A percentile compares a stretch with the other conserved stretches of the same genome.
phyloP scores from a whole-genome alignment of 2,888 invertebrate genomes.

The Ophion slaviceki region DNA sequence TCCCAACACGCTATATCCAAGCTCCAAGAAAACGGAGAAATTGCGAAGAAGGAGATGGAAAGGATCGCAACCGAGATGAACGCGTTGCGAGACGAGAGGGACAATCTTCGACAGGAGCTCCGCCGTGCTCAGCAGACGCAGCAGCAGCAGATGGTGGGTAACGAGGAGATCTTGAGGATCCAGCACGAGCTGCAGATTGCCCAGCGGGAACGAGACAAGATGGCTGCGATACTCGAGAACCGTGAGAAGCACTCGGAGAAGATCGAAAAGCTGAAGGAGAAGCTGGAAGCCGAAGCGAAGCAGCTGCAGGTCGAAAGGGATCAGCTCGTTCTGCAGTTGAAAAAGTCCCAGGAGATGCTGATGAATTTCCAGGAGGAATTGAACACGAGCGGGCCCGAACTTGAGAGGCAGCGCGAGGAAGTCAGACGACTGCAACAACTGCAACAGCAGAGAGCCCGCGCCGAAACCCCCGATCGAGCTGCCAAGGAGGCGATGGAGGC shows the following conservation, averaged over 20 bases:
- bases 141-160: conserved; percentile 88
- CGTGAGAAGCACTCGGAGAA: conserved; percentile 92
- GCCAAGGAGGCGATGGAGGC: conserved; percentile 89
- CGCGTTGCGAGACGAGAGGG: conserved; percentile 92
- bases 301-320: conserved; percentile 94
- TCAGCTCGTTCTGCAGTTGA: conserved; percentile 94
- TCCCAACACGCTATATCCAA: conserved; percentile 93
- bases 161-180: conserved; percentile 89
- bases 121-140: conserved; percentile 86
- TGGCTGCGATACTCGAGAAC: conserved; percentile 91
- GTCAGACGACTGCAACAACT: conserved; percentile 88
- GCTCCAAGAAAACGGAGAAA: conserved; percentile 93
- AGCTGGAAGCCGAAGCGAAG: conserved; percentile 93
- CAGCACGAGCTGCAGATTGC: conserved; percentile 90
- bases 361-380: conserved; percentile 97
- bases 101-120: conserved; percentile 88
- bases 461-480: conserved; percentile 89
- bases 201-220: conserved; percentile 90
- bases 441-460: conserved; percentile 86
- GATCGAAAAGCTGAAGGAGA: conserved; percentile 93
- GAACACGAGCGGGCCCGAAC: conserved; percentile 92
- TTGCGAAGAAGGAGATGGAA: conserved; percentile 93
- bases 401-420: conserved; percentile 92
- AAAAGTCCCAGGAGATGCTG: conserved; percentile 96
- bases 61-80: conserved; percentile 92